These are phyloP conservation scores for Probosciger aterrimus DNA, from an alignment of 2,113 vertebrate species.

Conservation along the genomic window DNA sequence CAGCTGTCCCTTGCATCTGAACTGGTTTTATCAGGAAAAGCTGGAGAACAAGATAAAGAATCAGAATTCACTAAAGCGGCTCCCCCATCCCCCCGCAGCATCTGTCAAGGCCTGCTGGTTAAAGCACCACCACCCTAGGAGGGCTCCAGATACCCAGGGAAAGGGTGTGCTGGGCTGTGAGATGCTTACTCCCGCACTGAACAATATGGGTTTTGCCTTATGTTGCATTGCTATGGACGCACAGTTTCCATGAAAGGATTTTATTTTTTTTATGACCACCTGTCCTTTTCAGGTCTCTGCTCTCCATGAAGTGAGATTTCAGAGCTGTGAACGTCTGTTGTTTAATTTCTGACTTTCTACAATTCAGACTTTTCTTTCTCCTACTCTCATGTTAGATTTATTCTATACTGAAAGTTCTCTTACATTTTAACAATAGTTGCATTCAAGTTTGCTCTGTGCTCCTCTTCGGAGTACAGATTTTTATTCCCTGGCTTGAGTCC, in stretches of 20 bases:
- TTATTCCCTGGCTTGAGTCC: background rate
- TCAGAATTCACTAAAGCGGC: conserved; percentile 27
- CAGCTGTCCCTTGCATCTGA: conserved; percentile 57
- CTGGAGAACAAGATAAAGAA: conserved; percentile 55
- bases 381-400: background rate
- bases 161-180: background rate
- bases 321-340: background rate
- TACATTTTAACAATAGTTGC: background rate
- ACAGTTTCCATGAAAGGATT: background rate
- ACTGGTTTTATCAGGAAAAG: conserved; percentile 64
- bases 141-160: background rate
- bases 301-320: background rate
- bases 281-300: conserved; percentile 8
- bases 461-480: background rate
- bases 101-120: conserved; percentile 52
- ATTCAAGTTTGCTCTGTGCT: background rate
- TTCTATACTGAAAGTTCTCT: background rate
- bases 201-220: conserved; percentile 37
- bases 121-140: background rate
- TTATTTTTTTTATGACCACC: conserved; percentile 1
- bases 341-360: background rate
- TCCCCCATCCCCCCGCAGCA: conserved; percentile 42
- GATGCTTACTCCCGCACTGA: background rate
- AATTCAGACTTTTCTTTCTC: background rate
- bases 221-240: conserved; percentile 34